Percentiles rank a stretch among this genome's conserved stretches.
Evolutionary conservation across 2,888 invertebrate species (phyloP).

Genomic region (Macrosoma leucophasiata): DNA sequence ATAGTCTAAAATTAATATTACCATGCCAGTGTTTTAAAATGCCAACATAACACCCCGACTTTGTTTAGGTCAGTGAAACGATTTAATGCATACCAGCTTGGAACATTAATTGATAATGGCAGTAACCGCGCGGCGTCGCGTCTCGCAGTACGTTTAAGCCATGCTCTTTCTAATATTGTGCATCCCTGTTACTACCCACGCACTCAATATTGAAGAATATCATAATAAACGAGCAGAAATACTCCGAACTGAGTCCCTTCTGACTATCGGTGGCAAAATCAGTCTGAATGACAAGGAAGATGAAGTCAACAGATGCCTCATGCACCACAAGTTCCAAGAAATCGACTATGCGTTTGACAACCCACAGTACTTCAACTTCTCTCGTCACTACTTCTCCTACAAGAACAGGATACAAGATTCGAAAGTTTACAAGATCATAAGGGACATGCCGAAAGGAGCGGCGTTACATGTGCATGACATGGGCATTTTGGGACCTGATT

Average conservation of each 20-base stretch:
- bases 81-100: no score
- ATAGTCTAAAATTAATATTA: no score
- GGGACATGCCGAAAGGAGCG: slow-evolving; percentile 84
- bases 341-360: slow-evolving; percentile 69
- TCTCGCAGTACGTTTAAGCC: slow-evolving; percentile 7
- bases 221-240: slow-evolving; percentile 51
- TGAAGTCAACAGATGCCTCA: slow-evolving; percentile 73
- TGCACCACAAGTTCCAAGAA: slow-evolving; percentile 74
- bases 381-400: slow-evolving; percentile 79
- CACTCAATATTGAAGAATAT: slow-evolving; percentile 35
- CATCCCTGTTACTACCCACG: slow-evolving; percentile 31
- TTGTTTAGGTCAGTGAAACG: no score
- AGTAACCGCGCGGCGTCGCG: slow-evolving; percentile 2
- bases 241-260: slow-evolving; percentile 59
- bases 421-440: slow-evolving; percentile 79
- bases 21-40: no score
- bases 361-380: slow-evolving; percentile 77
- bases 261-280: slow-evolving; percentile 69
- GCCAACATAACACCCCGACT: no score
- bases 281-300: slow-evolving; percentile 64
- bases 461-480: slow-evolving; percentile 82
- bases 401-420: slow-evolving; percentile 76
- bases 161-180: slow-evolving; percentile 25
- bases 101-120: no score
- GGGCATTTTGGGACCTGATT: slow-evolving; percentile 77